A percentile compares a stretch with the other conserved stretches of the same genome.
Conservation (phyloP, 2,888 invertebrate species). For the Lasioglossum malachurum region DNA sequence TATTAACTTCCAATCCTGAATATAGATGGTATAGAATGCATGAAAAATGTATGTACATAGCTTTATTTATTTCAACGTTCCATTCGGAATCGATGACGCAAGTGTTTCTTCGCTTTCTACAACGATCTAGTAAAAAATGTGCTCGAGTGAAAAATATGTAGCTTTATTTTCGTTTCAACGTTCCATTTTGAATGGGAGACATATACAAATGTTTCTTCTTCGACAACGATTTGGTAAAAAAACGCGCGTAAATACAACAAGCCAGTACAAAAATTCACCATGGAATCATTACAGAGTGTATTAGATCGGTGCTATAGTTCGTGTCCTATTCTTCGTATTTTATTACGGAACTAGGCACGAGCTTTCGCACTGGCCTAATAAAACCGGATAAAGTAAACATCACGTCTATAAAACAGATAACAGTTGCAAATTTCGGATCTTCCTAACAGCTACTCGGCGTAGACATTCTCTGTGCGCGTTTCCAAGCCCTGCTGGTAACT, state of each 20-base stretch:
- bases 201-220: neutral
- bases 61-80: conserved; percentile 1
- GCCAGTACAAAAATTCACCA: neutral
- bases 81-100: neutral
- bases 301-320: neutral
- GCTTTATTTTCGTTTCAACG: neutral
- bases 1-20: neutral
- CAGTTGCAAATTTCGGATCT: neutral
- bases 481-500: neutral
- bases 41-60: neutral
- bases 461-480: neutral
- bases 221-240: neutral
- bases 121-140: neutral
- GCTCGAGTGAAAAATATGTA: neutral
- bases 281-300: neutral
- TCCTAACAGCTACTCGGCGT: neutral
- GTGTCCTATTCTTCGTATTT: neutral
- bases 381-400: neutral
- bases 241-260: neutral
- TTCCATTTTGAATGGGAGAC: neutral
- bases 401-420: neutral
- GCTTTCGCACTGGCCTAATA: neutral
- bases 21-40: neutral
- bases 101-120: neutral
- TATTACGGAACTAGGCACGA: neutral